Evolutionary conservation across 2,113 vertebrate genomes (phyloP), one percentile per base, ranked within the genome.

Genomic region (Tangachromis dhanisi): DNA sequence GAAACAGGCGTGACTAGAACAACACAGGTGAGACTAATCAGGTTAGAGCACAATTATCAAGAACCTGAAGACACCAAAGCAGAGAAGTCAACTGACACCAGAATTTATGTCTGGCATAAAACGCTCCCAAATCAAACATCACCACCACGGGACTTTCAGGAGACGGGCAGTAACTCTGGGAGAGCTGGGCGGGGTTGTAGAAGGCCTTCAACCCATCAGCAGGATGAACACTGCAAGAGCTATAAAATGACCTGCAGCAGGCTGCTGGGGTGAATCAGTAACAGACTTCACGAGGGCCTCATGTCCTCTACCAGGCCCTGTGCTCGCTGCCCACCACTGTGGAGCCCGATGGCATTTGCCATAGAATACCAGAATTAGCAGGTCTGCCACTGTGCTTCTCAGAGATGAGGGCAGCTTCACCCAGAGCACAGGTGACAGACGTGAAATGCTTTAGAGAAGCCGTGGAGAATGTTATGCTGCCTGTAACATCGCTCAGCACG

Each of bases 1-100:
- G 63, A 21, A 68, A 68, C 33, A 68, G 33, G 61, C 3, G 57
- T 0, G 57, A 61, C 57, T 33, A 61, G 0, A 61, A 61, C 29
- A 6, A 61, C 8, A 61, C 8, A 33, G 57, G 57, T 61, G 61
- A 1, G 61, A 38, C 33, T 21, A 13, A 63, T 1, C 59, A 35
- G 4, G 59, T 63, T 63, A 12, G 1, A 35, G 31, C 31, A n/a
- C 31, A 35, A 5, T 0, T 7, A 63, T 63, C 31, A 63, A 63
- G 31, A 35, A 1, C 9, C 61, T 66, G 61, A 35, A 66, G 31
- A 66, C 17, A 66, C 59, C 59, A 63, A 63, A 63, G 31, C 31
- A 63, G 31, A 35, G 59, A 35, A 35, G 0, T 12, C 2, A 63
- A 0, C 31, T 35, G 59, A 0, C 1, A 63, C 61, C 61, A n/a